Conservation (phyloP, 2,113 vertebrate genomes). For the Sminthopsis crassicaudata region DNA sequence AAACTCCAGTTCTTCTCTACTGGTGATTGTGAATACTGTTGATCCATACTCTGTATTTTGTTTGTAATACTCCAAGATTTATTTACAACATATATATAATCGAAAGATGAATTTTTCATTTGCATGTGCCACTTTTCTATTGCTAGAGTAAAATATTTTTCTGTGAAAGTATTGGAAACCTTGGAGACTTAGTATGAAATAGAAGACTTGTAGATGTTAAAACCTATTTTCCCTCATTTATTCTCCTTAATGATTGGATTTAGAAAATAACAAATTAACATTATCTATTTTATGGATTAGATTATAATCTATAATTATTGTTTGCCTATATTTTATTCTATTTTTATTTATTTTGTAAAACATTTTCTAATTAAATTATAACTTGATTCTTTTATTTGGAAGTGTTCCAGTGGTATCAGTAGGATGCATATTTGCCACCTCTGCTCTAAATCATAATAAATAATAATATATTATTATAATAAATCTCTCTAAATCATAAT, state of each 20-base stretch:
- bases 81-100: background rate
- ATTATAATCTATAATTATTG: background rate
- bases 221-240: background rate
- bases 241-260: background rate
- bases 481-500: too few species aligned
- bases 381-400: background rate
- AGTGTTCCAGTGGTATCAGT: background rate
- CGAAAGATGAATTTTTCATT: background rate
- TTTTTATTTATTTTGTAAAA: background rate
- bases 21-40: background rate
- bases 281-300: background rate
- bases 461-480: too few species aligned
- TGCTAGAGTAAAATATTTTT: background rate
- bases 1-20: background rate
- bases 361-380: background rate
- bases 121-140: background rate
- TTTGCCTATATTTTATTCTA: background rate
- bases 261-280: background rate
- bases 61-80: background rate
- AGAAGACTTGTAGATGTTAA: background rate
- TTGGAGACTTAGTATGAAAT: background rate
- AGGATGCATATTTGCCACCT: background rate
- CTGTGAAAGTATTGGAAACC: background rate
- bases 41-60: background rate
- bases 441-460: background rate